phyloP scores from a whole-genome alignment of 2,888 invertebrate species.

The Chelonus formosanus region DNA sequence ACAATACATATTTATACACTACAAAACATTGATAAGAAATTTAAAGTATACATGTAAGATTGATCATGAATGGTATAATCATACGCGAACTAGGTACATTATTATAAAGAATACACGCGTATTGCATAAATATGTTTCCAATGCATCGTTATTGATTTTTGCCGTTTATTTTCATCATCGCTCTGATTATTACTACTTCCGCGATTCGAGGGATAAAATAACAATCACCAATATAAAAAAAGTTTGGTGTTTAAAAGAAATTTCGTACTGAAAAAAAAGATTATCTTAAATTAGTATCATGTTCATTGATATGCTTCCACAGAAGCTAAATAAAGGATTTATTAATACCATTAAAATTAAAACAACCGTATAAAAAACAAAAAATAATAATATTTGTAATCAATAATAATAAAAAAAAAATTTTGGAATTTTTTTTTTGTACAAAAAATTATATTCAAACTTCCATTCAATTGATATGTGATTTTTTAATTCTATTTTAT shows the following conservation, averaged over 20 bases:
- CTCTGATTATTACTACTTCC: constrained; percentile 43
- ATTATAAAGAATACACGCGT: constrained; percentile 53
- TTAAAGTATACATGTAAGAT: constrained; percentile 63
- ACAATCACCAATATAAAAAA: constrained; percentile 18
- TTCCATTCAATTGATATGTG: constrained; percentile 20
- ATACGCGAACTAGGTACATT: constrained; percentile 49
- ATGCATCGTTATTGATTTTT: constrained; percentile 62
- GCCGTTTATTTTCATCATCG: constrained; percentile 64
- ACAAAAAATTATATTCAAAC: constrained; percentile 6
- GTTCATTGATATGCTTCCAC: constrained; percentile 38
- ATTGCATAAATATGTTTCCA: constrained; percentile 59
- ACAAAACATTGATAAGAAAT: constrained; percentile 62
- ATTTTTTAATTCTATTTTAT: not conserved
- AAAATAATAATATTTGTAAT: not conserved
- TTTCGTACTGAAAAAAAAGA: constrained; percentile 8
- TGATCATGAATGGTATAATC: constrained; percentile 64
- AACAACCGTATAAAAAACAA: not conserved
- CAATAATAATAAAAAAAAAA: not conserved
- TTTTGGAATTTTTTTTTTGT: constrained; percentile 4
- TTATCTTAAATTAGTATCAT: constrained; percentile 33
- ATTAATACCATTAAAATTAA: too few relatives aligned
- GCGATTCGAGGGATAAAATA: constrained; percentile 35
- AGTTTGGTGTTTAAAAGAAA: constrained; percentile 7
- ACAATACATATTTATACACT: constrained; percentile 65
- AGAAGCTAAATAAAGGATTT: constrained; percentile 21